These are phyloP conservation scores for Muntiacus reevesi DNA, from an alignment of 2,113 vertebrate genomes.

Conservation along the genomic window DNA sequence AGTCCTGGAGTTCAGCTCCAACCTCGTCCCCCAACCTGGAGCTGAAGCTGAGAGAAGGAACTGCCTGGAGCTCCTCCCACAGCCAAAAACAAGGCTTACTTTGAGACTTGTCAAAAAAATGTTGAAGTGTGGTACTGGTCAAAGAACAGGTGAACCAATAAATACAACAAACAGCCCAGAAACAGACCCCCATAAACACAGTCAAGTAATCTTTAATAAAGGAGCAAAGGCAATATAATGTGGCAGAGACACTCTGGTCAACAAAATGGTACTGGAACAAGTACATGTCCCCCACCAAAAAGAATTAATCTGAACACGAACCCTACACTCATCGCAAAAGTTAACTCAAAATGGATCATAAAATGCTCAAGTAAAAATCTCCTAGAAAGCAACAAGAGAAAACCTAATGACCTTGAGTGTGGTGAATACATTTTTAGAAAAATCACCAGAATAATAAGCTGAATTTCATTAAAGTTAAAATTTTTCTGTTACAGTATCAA, in stretches of 20 bases:
- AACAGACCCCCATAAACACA: not conserved
- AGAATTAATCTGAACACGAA: not conserved
- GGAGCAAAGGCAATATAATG: not conserved
- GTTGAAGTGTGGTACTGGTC: not conserved
- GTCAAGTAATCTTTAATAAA: not conserved
- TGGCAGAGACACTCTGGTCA: not conserved
- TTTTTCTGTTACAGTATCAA: not conserved
- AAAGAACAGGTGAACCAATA: not conserved
- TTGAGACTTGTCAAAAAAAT: not conserved
- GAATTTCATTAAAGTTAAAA: not conserved
- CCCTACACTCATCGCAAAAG: not conserved
- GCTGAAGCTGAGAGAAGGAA: not conserved
- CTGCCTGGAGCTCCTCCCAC: not conserved
- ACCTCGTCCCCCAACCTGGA: not conserved
- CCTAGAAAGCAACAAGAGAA: not conserved
- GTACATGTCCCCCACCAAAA: not conserved
- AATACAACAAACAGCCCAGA: not conserved
- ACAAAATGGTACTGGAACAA: not conserved
- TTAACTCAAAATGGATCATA: not conserved
- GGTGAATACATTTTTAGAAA: not conserved
- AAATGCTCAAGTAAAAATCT: not conserved
- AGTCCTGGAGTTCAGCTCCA: not conserved
- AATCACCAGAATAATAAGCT: not conserved
- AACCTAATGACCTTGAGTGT: not conserved
- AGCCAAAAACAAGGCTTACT: not conserved